Evolutionary conservation across 2,797 vertebrate species (phyloP).

Genomic region (Halcyon badia): DNA sequence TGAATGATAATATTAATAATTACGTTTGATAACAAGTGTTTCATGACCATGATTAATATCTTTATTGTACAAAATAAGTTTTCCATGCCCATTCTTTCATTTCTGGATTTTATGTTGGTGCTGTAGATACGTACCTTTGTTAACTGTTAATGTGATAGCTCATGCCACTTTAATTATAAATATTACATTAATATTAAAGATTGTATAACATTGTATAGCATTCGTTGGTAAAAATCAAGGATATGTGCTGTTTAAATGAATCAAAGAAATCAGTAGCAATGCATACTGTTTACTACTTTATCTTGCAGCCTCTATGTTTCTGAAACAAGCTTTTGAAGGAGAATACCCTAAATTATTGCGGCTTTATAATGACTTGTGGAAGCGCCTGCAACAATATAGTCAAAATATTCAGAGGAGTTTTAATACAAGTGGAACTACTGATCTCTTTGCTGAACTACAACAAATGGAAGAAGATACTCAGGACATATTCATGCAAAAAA

Average conservation of each 20-base stretch:
- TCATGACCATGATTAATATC: neutral
- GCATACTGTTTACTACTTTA: constrained; percentile 8
- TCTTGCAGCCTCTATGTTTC: constrained; percentile 89
- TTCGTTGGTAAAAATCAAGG: neutral
- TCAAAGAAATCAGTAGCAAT: neutral
- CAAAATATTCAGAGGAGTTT: constrained; percentile 88
- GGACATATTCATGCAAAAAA: constrained; percentile 89
- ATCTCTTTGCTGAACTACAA: constrained; percentile 83
- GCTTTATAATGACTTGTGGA: constrained; percentile 98
- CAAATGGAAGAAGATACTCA: constrained; percentile 84
- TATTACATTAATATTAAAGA: neutral
- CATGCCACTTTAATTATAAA: neutral
- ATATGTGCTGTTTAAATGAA: neutral
- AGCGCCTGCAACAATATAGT: constrained; percentile 93
- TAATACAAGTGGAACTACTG: constrained; percentile 78
- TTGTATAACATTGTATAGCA: neutral
- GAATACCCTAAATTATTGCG: constrained; percentile 95
- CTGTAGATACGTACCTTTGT: neutral
- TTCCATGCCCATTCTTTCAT: neutral
- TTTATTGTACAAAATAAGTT: neutral
- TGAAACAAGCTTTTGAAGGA: constrained; percentile 97
- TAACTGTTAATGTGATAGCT: neutral
- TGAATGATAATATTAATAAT: neutral
- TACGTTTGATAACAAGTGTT: neutral
- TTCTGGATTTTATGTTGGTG: neutral